Evolutionary conservation across 2,797 vertebrate species (phyloP), one percentile per base, ranked within the genome.

Genomic region (Rhinophrynus dorsalis): DNA sequence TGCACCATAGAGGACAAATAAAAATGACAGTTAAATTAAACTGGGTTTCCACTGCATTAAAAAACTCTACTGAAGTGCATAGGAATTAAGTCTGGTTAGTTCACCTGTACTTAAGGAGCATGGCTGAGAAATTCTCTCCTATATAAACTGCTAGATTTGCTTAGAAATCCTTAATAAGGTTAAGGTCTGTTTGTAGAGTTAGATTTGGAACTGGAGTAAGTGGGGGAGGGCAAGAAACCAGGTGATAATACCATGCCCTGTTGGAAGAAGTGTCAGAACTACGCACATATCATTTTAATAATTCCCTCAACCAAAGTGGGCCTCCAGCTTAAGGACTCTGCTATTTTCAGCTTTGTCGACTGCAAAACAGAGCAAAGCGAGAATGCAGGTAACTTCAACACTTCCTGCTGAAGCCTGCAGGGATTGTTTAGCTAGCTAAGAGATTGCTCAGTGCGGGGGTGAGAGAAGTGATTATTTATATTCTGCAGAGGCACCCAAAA

Each of bases 341-440:
- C 62, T 73, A 73, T 73, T 73, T 73, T 55, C 61, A 66, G 69
- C 69, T 66, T 73, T 66, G 54, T 59, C 47, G 62, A 54, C 69
- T 73, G 68, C 42, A 50, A 73, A 62, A 66, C 52, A 72, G 44
- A 37, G 24, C 61, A 65, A 72, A 73, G 54, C 54, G 35, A 66
- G 62, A 73, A 73, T 59, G 52, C 62, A 73, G 69, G 62, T 73
- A 73, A 73, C 61, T 54, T 66, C 55, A 73, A 60, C 69, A 73
- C 61, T 45, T 73, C 62, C 69, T 60, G 51, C 35, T 26, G 21
- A 54, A 73, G 54, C 55, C 69, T 18, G 35, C 61, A 72, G 68
- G 68, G 68, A 48, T 20, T 55, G 33, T 72, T 72, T 44, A 51
- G 42, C 33, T 52, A 54, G 51, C 33, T 63, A 15, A 21, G 38